Conservation (phyloP, 2,113 vertebrate genomes). For the Nibea albiflora region DNA sequence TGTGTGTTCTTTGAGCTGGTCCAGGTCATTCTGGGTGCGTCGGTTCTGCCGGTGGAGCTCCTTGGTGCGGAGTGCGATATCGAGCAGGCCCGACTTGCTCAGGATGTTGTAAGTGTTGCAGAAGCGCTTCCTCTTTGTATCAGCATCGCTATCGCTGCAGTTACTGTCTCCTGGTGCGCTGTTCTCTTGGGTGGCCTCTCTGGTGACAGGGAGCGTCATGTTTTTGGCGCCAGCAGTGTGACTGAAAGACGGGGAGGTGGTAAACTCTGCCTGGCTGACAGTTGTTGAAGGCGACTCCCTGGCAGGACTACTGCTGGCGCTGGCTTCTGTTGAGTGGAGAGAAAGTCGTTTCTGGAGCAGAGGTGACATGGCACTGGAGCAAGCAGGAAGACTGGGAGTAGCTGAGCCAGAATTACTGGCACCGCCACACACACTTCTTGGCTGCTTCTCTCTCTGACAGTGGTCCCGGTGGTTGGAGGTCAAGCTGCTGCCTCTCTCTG, state of each 20-base stretch:
- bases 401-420: slow-evolving; percentile 24
- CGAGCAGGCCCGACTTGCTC: slow-evolving; percentile 89
- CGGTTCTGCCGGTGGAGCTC: slow-evolving; percentile 93
- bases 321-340: slow-evolving; percentile 43
- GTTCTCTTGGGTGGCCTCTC: not conserved
- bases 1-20: slow-evolving; percentile 89
- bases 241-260: slow-evolving; percentile 13
- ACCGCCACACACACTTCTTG: slow-evolving; percentile 28
- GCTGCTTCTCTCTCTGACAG: slow-evolving; percentile 63
- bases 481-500: slow-evolving; percentile 56
- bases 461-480: slow-evolving; percentile 63
- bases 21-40: slow-evolving; percentile 89
- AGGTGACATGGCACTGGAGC: slow-evolving; percentile 40
- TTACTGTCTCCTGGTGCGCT: not conserved
- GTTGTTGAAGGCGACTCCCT: slow-evolving; percentile 52
- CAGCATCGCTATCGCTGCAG: slow-evolving; percentile 66
- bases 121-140: slow-evolving; percentile 88
- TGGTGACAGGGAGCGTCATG: not conserved
- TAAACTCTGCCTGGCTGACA: slow-evolving; percentile 33
- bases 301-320: slow-evolving; percentile 32
- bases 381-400: slow-evolving; percentile 42
- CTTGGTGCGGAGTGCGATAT: slow-evolving; percentile 94
- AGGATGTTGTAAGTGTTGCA: slow-evolving; percentile 93
- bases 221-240: not conserved
- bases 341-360: slow-evolving; percentile 50